Conservation (phyloP, 2,888 invertebrate species). For the Syritta pipiens region DNA sequence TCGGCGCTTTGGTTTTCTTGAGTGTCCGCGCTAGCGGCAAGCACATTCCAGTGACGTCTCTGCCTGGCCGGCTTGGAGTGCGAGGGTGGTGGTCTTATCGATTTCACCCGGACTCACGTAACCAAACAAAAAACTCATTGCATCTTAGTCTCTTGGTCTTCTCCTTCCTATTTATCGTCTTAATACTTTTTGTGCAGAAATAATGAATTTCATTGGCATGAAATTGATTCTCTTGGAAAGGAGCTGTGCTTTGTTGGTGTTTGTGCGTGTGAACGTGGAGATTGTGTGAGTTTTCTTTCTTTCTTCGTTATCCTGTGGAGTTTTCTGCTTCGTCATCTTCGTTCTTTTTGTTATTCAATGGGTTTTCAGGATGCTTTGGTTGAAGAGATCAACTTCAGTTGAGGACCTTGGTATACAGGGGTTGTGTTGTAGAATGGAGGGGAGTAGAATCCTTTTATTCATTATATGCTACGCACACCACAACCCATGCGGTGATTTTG, state of each 20-base stretch:
- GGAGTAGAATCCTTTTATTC: constrained; percentile 4
- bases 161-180: background rate
- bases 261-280: too few relatives aligned
- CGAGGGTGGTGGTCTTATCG: background rate
- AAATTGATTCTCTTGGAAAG: constrained; percentile 36
- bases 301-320: too few relatives aligned
- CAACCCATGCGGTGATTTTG: too few relatives aligned
- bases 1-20: constrained; percentile 8
- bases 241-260: background rate
- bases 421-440: background rate
- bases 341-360: background rate
- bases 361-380: background rate
- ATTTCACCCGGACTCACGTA: constrained; percentile 12
- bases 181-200: constrained; percentile 35
- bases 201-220: constrained; percentile 50
- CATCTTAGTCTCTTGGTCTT: background rate
- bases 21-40: constrained; percentile 30
- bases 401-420: constrained; percentile 9
- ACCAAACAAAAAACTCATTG: background rate
- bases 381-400: constrained; percentile 9
- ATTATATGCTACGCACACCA: background rate
- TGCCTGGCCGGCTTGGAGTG: background rate
- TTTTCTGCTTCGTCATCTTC: too few relatives aligned
- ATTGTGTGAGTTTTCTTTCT: too few relatives aligned
- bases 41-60: constrained; percentile 40